Conservation (phyloP, 2,797 vertebrate genomes). For the Bryconaethiops microstoma region DNA sequence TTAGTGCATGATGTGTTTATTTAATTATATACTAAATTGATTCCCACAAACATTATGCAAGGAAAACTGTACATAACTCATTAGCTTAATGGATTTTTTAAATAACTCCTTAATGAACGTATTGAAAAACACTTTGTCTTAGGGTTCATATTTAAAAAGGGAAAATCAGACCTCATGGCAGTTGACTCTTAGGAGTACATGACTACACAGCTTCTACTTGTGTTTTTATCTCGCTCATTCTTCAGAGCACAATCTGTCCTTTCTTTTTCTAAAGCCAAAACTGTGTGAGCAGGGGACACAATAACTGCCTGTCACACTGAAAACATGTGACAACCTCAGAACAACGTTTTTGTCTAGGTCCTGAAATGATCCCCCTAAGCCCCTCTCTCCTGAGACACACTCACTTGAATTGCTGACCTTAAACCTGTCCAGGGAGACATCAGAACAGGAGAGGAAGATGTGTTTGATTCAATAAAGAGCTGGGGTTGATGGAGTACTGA, state of each 20-base stretch:
- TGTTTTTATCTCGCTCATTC: not conserved
- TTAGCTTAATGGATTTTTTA: not conserved
- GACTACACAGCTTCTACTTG: not conserved
- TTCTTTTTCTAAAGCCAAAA: not conserved
- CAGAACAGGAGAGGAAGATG: not conserved
- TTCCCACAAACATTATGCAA: not conserved
- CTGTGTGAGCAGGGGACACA: constrained; percentile 49
- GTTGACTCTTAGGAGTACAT: not conserved
- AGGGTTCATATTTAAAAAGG: not conserved
- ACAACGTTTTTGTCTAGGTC: constrained; percentile 16
- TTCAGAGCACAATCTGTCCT: not conserved
- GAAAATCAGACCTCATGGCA: not conserved
- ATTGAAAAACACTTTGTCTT: not conserved
- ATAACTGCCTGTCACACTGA: constrained; percentile 39
- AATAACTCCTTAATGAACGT: not conserved
- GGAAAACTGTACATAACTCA: not conserved
- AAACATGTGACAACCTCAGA: constrained; percentile 18
- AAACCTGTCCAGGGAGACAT: constrained; percentile 29
- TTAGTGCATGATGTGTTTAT: too few relatives aligned
- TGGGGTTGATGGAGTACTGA: not conserved
- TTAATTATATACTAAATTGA: too few relatives aligned
- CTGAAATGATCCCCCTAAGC: constrained; percentile 22
- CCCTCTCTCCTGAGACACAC: constrained; percentile 15
- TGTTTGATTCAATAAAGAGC: constrained; percentile 31
- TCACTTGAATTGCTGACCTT: constrained; percentile 39